A percentile compares a stretch with the other conserved stretches of the same genome.
phyloP scores from a whole-genome alignment of 2,888 invertebrate species.

The Petrolisthes cinctipes region DNA sequence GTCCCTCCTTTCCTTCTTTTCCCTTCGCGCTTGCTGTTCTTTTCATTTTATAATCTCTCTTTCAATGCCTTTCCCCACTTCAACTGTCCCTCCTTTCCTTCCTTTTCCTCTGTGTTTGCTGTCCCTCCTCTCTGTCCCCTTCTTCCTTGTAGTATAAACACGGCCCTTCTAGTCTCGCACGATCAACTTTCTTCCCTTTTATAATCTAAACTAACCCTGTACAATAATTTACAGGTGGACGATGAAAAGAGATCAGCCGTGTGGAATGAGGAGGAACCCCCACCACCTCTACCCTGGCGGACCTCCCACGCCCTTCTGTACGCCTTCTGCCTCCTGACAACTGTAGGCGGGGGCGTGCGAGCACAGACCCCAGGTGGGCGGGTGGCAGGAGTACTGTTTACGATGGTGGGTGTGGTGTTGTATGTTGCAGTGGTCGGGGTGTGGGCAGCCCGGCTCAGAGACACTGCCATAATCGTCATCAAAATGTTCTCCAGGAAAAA shows the following conservation, averaged over 20 bases:
- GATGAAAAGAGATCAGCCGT: background rate
- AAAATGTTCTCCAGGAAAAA: constrained; percentile 42
- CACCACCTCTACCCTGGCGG: constrained; percentile 45
- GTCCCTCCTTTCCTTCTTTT: too few relatives aligned
- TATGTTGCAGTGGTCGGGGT: constrained; percentile 46
- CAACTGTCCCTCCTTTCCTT: too few relatives aligned
- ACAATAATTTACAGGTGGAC: constrained; percentile 21
- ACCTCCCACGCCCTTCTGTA: constrained; percentile 45
- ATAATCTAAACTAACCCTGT: too few relatives aligned
- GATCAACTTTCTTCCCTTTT: too few relatives aligned
- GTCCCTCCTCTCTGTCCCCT: too few relatives aligned
- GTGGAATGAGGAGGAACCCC: constrained; percentile 38
- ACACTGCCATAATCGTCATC: background rate
- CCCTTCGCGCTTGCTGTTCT: too few relatives aligned
- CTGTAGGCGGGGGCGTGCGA: constrained; percentile 50
- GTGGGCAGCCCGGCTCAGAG: constrained; percentile 50
- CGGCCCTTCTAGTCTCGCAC: too few relatives aligned
- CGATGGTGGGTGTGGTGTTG: constrained; percentile 45
- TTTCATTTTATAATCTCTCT: too few relatives aligned
- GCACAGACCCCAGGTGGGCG: constrained; percentile 26
- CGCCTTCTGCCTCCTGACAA: constrained; percentile 54
- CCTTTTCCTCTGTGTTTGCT: too few relatives aligned
- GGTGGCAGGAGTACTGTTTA: constrained; percentile 42
- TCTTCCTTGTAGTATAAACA: too few relatives aligned
- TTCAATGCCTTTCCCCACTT: too few relatives aligned